Evolutionary conservation across 2,888 invertebrate genomes (phyloP).

Genomic region (Apamea monoglypha): DNA sequence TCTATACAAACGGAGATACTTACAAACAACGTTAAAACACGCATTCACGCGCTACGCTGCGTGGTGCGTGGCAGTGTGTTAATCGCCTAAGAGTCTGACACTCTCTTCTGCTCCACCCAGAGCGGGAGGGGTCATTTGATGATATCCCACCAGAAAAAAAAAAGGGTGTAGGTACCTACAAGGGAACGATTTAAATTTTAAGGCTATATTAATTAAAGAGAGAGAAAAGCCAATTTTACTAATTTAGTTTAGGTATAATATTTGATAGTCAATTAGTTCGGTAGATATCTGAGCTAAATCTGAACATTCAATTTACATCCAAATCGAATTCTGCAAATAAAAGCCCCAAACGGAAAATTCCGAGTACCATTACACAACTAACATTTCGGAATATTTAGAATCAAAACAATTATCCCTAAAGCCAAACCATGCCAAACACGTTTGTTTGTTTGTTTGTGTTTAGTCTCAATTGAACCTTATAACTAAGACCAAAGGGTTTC

Average conservation of each 20-base stretch:
- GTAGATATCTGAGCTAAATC: not conserved
- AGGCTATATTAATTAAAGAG: too few relatives aligned
- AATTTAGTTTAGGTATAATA: not conserved
- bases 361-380: not conserved
- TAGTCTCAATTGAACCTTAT: not conserved
- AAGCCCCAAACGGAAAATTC: not conserved
- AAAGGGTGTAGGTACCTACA: too few relatives aligned
- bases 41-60: too few relatives aligned
- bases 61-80: too few relatives aligned
- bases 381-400: not conserved
- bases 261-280: not conserved
- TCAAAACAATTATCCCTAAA: not conserved
- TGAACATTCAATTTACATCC: conserved; percentile 2
- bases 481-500: not conserved
- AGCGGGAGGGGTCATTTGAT: too few relatives aligned
- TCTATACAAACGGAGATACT: too few relatives aligned
- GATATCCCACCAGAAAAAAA: too few relatives aligned
- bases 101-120: too few relatives aligned
- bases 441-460: too few relatives aligned
- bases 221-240: not conserved
- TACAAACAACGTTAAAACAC: too few relatives aligned
- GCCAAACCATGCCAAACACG: not conserved
- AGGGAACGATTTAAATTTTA: too few relatives aligned
- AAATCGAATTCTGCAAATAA: not conserved
- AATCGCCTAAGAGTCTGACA: too few relatives aligned